Evolutionary conservation across 1,140 invertebrate species (phyloP).

Genomic region (Fopius arisanus): DNA sequence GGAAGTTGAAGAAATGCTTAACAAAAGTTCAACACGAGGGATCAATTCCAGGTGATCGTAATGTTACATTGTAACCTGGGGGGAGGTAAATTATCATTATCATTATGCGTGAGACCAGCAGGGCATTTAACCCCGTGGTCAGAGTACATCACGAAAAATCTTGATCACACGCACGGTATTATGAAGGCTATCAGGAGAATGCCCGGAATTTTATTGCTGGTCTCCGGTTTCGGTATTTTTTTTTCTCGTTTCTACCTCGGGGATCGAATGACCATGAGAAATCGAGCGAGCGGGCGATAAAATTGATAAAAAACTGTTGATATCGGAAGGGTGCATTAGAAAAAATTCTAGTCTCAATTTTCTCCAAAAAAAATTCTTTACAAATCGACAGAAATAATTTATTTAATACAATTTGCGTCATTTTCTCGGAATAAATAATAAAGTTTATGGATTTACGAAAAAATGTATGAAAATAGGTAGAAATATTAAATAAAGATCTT

Average conservation of each 20-base stretch:
- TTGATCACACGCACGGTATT: conserved; percentile 12
- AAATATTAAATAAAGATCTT: too few species aligned
- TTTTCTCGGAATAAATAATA: too few species aligned
- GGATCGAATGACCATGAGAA: conserved; percentile 29
- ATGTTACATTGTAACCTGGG: not conserved
- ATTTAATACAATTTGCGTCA: too few species aligned
- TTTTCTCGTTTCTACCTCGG: conserved; percentile 11
- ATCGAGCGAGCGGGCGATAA: not conserved
- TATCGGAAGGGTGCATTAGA: too few species aligned
- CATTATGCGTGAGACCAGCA: not conserved
- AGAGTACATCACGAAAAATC: not conserved
- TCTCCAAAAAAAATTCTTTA: too few species aligned
- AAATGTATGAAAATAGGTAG: too few species aligned
- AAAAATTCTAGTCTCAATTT: too few species aligned
- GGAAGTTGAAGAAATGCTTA: too few species aligned
- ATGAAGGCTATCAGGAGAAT: conserved; percentile 35
- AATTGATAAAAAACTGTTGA: not conserved
- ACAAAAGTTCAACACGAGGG: too few species aligned
- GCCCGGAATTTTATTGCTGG: conserved; percentile 37
- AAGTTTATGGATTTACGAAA: too few species aligned
- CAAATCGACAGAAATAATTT: too few species aligned
- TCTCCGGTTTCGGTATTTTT: conserved; percentile 7
- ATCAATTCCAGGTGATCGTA: too few species aligned
- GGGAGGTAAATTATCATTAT: not conserved
- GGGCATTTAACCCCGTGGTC: not conserved